Conservation (phyloP, 2,888 invertebrate species). For the Nomada flava region DNA sequence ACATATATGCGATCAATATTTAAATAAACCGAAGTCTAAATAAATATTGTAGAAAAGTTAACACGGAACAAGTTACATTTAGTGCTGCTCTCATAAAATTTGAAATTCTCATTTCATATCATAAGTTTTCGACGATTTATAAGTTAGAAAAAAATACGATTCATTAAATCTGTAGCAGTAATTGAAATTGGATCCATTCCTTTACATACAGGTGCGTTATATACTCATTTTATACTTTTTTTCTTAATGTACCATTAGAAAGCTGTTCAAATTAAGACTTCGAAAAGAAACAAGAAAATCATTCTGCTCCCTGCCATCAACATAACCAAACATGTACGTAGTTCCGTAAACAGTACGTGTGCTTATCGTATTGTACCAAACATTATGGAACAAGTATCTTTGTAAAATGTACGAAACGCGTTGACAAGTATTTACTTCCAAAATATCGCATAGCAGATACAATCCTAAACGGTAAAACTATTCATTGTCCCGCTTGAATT, state of each 20-base stretch:
- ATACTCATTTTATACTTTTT: not conserved
- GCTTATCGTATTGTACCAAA: slow-evolving; percentile 27
- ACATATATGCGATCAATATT: not conserved
- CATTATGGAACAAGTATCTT: slow-evolving; percentile 10
- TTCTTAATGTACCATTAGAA: not conserved
- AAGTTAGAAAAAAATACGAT: slow-evolving; percentile 12
- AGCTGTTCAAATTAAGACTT: slow-evolving; percentile 27
- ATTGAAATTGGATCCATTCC: not conserved
- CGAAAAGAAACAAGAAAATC: slow-evolving; percentile 64
- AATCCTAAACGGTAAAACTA: slow-evolving; percentile 59
- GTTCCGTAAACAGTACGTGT: slow-evolving; percentile 64
- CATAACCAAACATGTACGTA: slow-evolving; percentile 79
- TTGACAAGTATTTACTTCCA: slow-evolving; percentile 2
- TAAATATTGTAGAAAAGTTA: not conserved
- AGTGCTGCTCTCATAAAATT: not conserved
- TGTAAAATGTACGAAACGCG: slow-evolving; percentile 19
- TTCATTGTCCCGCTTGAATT: slow-evolving; percentile 81
- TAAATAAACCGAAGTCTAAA: not conserved
- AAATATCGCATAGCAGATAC: slow-evolving; percentile 51
- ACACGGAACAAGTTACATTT: not conserved
- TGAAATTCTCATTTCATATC: slow-evolving; percentile 12
- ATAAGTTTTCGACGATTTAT: slow-evolving; percentile 26
- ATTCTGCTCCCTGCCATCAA: slow-evolving; percentile 69
- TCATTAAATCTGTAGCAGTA: not conserved
- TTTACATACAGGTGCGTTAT: slow-evolving; percentile 11